Conservation (phyloP, 2,113 vertebrate species). For the Pedionomus torquatus region DNA sequence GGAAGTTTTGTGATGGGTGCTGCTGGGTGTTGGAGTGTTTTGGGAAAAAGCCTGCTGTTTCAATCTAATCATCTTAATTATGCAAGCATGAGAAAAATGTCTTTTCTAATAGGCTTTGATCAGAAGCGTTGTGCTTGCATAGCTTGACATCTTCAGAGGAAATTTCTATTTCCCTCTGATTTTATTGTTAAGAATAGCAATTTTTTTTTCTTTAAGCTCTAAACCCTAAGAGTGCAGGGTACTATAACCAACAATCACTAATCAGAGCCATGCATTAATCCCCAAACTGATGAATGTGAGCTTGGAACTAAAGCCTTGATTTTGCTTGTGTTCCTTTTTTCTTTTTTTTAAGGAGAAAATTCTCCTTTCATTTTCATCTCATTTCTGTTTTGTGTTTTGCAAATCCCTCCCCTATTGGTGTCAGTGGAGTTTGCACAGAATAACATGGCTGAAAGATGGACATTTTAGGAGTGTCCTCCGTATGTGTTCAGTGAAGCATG, state of each 20-base stretch:
- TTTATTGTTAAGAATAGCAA: background rate
- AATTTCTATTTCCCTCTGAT: background rate
- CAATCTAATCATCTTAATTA: background rate
- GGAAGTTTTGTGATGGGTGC: background rate
- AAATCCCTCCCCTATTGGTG: background rate
- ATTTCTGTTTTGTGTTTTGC: background rate
- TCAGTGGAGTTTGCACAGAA: background rate
- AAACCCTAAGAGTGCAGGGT: background rate
- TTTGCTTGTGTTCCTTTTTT: background rate
- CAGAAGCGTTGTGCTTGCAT: background rate
- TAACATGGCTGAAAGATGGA: background rate
- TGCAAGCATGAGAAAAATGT: background rate
- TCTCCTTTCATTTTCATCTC: background rate
- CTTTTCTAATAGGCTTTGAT: background rate
- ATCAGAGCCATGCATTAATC: background rate
- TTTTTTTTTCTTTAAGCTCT: background rate
- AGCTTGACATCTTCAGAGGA: conserved; percentile 1
- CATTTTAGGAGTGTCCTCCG: background rate
- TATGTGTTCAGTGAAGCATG: background rate
- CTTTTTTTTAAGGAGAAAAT: background rate
- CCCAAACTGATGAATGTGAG: background rate
- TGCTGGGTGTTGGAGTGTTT: background rate
- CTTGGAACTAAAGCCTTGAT: conserved; percentile 21
- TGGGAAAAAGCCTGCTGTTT: background rate
- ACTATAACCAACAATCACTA: background rate